These are phyloP conservation scores for Ardeotis arabs DNA, from an alignment of 2,113 vertebrate species.

Conservation along the genomic window DNA sequence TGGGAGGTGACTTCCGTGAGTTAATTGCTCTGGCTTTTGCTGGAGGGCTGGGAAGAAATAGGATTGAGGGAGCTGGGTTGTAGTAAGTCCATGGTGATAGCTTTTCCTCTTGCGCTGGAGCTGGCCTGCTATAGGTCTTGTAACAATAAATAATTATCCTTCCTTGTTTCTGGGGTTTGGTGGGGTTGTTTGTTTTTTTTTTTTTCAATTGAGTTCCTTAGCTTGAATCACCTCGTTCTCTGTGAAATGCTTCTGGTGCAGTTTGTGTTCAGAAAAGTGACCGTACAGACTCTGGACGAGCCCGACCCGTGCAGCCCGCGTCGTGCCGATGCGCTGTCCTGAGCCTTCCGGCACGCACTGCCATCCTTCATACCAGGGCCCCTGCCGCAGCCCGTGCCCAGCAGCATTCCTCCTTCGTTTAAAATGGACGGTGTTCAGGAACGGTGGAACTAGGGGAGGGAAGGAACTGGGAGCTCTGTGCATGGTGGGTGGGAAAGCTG, in stretches of 20 bases:
- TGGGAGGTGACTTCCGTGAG: neutral
- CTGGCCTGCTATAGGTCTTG: neutral
- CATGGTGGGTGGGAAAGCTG: neutral
- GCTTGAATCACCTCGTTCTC: neutral
- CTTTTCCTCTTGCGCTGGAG: neutral
- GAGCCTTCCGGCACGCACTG: no score
- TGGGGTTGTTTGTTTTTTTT: no score
- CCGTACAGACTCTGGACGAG: neutral
- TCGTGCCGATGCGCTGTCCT: neutral
- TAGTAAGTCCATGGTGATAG: accelerated
- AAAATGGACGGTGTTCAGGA: neutral
- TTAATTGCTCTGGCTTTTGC: neutral
- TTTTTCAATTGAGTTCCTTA: neutral
- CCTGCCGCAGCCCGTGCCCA: accelerated
- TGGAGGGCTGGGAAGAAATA: accelerated
- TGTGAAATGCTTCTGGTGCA: neutral
- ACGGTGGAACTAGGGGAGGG: neutral
- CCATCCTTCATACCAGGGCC: accelerated
- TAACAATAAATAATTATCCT: accelerated
- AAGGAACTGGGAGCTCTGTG: neutral
- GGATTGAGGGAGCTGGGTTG: neutral
- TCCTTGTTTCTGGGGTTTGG: neutral
- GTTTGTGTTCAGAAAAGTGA: neutral
- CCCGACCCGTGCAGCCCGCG: neutral
- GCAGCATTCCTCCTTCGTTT: neutral